Evolutionary conservation across 2,797 vertebrate species (phyloP), one percentile per base, ranked within the genome.

Genomic region (Catostomus latipinnis): DNA sequence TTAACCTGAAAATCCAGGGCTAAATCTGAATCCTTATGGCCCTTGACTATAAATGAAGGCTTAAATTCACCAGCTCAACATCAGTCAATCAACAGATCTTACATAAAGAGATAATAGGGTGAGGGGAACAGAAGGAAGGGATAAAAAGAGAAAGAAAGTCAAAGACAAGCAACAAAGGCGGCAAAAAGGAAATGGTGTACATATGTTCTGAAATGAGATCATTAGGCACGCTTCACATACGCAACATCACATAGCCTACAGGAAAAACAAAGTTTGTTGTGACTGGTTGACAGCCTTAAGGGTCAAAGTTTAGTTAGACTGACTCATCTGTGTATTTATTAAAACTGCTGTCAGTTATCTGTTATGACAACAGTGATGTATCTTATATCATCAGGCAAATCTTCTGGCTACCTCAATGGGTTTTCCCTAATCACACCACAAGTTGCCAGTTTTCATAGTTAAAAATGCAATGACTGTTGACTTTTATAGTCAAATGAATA

Each of bases 101-200:
- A 56, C 61, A 61, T 81, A 71, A 78, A 60, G 7, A 78, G 48
- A 68, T 50, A 54, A 79, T 34, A 62, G 13, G 22, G 22, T 34
- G 22, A 34, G 22, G 22, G 48, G 62, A 60, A 11, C 50, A 62
- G 16, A 81, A 16, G 45, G 11, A 34, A 34, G 22, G 34, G 45
- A 50, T 18, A 74, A 13, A 58, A 22, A 71, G n/a, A 22, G 8
- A 9, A 57, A 11, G n/a, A 18, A n/a, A 43, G 13, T 2, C 22
- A 22, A 18, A 11, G 10, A 13, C 18, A n/a, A 58, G 49, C 22
- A 34, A 34, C 22, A 34, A 52, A 57, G 8, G 46, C 16, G 10
- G 48, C 34, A 66, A 46, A 70, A 48, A 71, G 76, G 57, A 70
- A 62, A 61, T 78, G 10, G 61, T 53, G 22, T 34, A 34, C 22